Evolutionary conservation across 2,113 vertebrate genomes (phyloP).

Genomic region (Zosterops lateralis): DNA sequence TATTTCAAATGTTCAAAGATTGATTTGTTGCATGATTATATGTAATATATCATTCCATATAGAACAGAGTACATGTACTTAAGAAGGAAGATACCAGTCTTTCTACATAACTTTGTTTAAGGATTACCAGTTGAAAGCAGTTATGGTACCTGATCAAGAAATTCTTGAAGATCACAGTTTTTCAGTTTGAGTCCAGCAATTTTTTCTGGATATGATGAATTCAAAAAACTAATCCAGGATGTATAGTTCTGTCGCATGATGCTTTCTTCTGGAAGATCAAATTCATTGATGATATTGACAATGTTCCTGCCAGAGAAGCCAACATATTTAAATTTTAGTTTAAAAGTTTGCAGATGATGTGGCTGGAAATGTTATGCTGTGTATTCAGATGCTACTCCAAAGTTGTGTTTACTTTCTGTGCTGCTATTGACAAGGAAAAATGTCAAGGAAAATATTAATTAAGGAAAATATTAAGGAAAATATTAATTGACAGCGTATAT

Average conservation of each 20-base stretch:
- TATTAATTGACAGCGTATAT: neutral
- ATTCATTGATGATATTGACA: constrained; percentile 78
- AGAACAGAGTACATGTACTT: neutral
- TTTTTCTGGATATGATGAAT: constrained; percentile 44
- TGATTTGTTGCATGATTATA: neutral
- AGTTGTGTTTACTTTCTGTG: neutral
- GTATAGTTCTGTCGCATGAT: constrained; percentile 78
- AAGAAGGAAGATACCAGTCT: neutral
- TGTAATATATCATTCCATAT: neutral
- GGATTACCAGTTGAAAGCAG: neutral
- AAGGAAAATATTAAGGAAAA: neutral
- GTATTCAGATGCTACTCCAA: neutral
- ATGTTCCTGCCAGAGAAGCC: constrained; percentile 81
- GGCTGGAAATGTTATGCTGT: neutral
- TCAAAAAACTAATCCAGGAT: constrained; percentile 67
- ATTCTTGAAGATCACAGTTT: constrained; percentile 78
- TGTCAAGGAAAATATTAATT: neutral
- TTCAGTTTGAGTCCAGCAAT: constrained; percentile 70
- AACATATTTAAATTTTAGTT: neutral
- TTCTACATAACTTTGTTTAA: neutral
- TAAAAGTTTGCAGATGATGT: neutral
- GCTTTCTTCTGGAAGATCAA: constrained; percentile 80
- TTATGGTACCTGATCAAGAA: constrained; percentile 83
- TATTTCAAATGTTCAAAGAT: neutral
- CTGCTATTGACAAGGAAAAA: neutral